Evolutionary conservation across 2,888 invertebrate species (phyloP).

Genomic region (Polymixis lichenea): DNA sequence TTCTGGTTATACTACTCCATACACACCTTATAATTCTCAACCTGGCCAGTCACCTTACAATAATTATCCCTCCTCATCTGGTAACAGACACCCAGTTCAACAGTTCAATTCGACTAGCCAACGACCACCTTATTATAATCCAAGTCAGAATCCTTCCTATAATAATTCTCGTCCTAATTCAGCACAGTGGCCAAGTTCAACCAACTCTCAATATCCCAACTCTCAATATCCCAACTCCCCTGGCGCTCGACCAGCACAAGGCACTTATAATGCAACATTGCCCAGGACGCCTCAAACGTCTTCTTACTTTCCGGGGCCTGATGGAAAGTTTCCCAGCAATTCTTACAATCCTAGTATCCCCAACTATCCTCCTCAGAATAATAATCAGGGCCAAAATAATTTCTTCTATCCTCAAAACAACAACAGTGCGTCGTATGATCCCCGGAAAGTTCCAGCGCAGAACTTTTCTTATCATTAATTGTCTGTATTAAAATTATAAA

Average conservation of each 20-base stretch:
- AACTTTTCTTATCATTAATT: constrained; percentile 67
- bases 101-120: constrained; percentile 31
- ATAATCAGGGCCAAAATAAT: constrained; percentile 48
- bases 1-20: constrained; percentile 51
- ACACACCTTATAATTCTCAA: constrained; percentile 51
- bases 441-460: constrained; percentile 68
- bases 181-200: constrained; percentile 28
- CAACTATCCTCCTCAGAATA: constrained; percentile 58
- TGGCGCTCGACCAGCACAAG: constrained; percentile 25
- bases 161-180: constrained; percentile 54
- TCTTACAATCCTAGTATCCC: constrained; percentile 63
- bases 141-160: constrained; percentile 43
- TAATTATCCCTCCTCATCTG: constrained; percentile 34
- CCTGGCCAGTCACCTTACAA: constrained; percentile 41
- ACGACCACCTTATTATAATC: constrained; percentile 41
- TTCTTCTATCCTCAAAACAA: constrained; percentile 61
- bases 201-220: constrained; percentile 38
- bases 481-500: constrained; percentile 29
- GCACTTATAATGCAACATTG: constrained; percentile 10
- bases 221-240: constrained; percentile 37
- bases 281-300: constrained; percentile 18
- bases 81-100: constrained; percentile 29
- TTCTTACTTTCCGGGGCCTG: constrained; percentile 40
- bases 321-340: constrained; percentile 52
- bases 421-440: constrained; percentile 65